These are phyloP conservation scores for Anhinga rufa DNA, from an alignment of 2,113 vertebrate genomes.

Conservation along the genomic window DNA sequence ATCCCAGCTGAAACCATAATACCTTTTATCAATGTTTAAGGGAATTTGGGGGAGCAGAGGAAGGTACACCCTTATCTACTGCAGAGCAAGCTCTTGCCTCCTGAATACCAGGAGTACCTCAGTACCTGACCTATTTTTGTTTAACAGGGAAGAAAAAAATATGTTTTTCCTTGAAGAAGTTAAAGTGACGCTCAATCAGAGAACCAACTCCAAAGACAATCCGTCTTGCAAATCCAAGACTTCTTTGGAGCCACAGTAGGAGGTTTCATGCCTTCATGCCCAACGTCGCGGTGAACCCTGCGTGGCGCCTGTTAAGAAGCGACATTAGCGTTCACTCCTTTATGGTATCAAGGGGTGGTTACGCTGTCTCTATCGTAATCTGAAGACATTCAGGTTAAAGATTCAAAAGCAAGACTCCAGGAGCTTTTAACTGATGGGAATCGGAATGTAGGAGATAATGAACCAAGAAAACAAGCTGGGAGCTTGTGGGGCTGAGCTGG, in stretches of 20 bases:
- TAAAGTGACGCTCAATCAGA: background rate
- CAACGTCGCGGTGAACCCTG: no score
- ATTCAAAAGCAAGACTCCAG: background rate
- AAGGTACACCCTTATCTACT: background rate
- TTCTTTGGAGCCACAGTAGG: background rate
- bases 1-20: no score
- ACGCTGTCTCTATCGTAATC: no score
- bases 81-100: background rate
- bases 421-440: background rate
- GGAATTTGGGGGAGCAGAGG: background rate
- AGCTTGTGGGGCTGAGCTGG: background rate
- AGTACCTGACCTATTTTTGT: background rate
- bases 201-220: background rate
- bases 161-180: background rate
- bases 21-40: background rate
- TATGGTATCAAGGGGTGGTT: background rate
- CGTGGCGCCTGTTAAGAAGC: no score
- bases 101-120: background rate
- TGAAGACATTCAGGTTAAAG: background rate
- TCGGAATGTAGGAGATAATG: background rate
- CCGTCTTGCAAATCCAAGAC: background rate
- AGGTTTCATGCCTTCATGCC: background rate
- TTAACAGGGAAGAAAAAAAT: background rate
- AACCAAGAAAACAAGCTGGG: background rate
- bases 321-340: background rate